Evolutionary conservation across 2,797 vertebrate species (phyloP).

Genomic region (Podarcis siculus): DNA sequence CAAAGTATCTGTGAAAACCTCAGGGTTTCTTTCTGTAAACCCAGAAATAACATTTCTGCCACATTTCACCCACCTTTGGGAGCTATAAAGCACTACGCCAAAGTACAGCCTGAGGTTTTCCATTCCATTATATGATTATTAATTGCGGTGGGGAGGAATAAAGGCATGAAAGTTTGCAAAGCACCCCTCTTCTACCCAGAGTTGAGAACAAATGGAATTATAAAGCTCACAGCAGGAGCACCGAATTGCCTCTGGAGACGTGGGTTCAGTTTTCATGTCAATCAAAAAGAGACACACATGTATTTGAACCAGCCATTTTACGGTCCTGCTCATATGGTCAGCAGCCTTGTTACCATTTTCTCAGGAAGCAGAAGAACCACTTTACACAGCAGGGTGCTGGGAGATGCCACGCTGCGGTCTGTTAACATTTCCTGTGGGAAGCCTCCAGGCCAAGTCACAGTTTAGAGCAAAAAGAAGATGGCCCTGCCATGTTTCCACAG

Average conservation of each 20-base stretch:
- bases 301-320: not conserved
- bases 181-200: not conserved
- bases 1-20: not conserved
- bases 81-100: not conserved
- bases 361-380: not conserved
- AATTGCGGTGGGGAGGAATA: not conserved
- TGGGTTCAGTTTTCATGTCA: not conserved
- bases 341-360: not conserved
- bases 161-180: not conserved
- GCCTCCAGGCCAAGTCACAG: not conserved
- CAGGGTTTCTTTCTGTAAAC: not conserved
- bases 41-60: not conserved
- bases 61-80: not conserved
- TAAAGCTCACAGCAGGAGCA: not conserved
- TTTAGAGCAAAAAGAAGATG: constrained; percentile 14
- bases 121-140: not conserved
- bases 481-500: not conserved
- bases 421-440: not conserved
- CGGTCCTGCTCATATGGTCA: not conserved
- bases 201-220: not conserved
- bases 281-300: not conserved
- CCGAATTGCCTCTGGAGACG: too few relatives aligned
- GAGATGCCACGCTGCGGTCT: not conserved
- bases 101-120: constrained; percentile 12
- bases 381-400: not conserved